Percentiles rank a stretch among this genome's conserved stretches.
Evolutionary conservation across 1,140 invertebrate genomes (phyloP).

Genomic region (Dendrolimus punctatus): DNA sequence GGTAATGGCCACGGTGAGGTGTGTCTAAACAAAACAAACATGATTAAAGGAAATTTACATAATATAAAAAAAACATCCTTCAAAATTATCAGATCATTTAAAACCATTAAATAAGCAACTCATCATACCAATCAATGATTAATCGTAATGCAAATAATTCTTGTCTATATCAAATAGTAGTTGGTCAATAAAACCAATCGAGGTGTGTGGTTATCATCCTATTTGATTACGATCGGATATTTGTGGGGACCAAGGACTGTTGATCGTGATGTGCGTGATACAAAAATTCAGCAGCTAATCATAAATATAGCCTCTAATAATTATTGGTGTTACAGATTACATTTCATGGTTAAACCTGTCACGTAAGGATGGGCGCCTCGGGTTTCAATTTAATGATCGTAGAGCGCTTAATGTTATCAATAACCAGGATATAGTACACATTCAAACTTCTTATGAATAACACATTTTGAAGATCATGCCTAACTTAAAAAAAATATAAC

Average conservation of each 20-base stretch:
- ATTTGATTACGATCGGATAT: constrained; percentile 28
- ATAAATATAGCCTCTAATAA: constrained; percentile 18
- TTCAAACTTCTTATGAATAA: no score
- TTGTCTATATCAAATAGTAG: background rate
- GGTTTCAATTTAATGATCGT: no score
- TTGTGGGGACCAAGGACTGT: constrained; percentile 20
- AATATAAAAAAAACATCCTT: no score
- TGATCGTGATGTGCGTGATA: constrained; percentile 41
- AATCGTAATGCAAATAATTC: constrained; percentile 2
- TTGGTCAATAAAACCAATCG: constrained; percentile 29
- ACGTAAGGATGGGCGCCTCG: constrained; percentile 1
- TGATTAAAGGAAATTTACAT: no score
- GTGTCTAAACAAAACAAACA: no score
- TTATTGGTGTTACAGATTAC: constrained; percentile 10
- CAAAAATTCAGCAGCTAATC: constrained; percentile 25
- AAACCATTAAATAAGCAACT: no score
- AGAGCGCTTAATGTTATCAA: no score
- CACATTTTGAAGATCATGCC: no score
- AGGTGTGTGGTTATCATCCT: constrained; percentile 24
- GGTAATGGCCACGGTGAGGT: no score
- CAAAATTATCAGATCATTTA: no score
- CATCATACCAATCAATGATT: background rate
- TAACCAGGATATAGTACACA: no score
- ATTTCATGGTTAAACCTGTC: constrained; percentile 17
- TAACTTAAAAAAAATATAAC: no score